Base-by-base conservation (phyloP, 2,797 vertebrate species). In the Lindbergichthys nudifrons region DNA sequence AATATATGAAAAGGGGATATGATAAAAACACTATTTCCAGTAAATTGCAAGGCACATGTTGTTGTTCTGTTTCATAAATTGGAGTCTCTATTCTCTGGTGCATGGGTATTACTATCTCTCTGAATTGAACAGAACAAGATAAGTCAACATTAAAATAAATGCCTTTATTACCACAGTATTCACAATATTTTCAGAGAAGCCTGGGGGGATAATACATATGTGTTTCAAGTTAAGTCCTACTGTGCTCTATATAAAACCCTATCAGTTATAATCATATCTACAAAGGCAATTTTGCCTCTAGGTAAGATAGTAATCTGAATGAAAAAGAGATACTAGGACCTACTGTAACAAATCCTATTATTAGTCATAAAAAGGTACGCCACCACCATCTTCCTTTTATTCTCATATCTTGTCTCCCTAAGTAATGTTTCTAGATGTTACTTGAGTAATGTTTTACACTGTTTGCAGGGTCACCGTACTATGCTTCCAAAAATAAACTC, bases 61-160 rank as follows among this genome's bases (percentile, higher is more conserved):
- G 41, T 42, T 66, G 21, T 65, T 78, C 21, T 67, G 47, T 66
- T 30, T 67, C 41, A 64, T 23, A n/a, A 36, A 42, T 30, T 30
- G 6, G 46, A 73, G 48, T 47, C 10, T 64, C 14, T 42, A 30
- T 61, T 73, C 23, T 68, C 62, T 73, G 68, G 69, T 64, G 50
- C 30, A 19, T 71, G 23, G 56, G 3, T 18, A 57, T 71, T 77
- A 6, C 12, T 43, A 9, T 58, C 42, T 45, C 9, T 39, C 8
- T 4, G 1, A 62, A 63, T 50, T 52, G 21, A 82, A 57, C 72
- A 46, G 61, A 73, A 67, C 15, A 68, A 47, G 36, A 83, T 59
- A 65, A 64, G 16, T 60, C n/a, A 42, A 57, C 57, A 69, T 65
- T 80, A 46, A 53, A 74, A 65, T 74, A 39, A 81, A 74, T 69